These are phyloP conservation scores for Agrochola litura DNA, from an alignment of 2,888 invertebrate genomes.

Conservation along the genomic window DNA sequence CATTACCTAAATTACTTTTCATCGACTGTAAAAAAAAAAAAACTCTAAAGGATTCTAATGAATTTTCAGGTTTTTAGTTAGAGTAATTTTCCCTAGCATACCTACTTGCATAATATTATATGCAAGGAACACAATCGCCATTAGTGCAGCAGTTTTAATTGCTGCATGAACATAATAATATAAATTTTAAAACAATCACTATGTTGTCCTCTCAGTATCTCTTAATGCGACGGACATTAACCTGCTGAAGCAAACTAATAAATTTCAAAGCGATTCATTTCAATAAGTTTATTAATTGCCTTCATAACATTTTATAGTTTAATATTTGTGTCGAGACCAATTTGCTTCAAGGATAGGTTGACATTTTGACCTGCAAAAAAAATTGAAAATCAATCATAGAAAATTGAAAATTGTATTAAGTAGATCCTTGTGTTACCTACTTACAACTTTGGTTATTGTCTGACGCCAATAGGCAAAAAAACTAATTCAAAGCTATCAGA, in stretches of 20 bases:
- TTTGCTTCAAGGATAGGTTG: constrained; percentile 15
- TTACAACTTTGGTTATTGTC: neutral
- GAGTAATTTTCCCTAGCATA: too few species aligned
- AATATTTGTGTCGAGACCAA: neutral
- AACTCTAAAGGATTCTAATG: neutral
- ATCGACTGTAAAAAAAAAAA: too few species aligned
- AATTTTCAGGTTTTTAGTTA: neutral
- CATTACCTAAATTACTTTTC: neutral
- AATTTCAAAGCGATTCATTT: constrained; percentile 31
- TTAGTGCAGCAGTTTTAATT: constrained; percentile 9
- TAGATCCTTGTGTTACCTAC: neutral
- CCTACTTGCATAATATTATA: too few species aligned
- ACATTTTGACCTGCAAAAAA: neutral
- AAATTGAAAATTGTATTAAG: neutral
- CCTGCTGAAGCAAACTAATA: constrained; percentile 25
- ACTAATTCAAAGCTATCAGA: neutral
- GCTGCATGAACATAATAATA: neutral
- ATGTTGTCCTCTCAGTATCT: constrained; percentile 11
- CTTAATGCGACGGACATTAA: constrained; percentile 20
- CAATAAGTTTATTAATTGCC: constrained; percentile 27
- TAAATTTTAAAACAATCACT: constrained; percentile 15
- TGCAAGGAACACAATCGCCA: neutral
- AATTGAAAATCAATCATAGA: constrained; percentile 10
- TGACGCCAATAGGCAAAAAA: neutral
- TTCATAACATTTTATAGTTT: constrained; percentile 42